Conservation (phyloP, 2,888 invertebrate genomes). For the Drosophila subquinaria region DNA sequence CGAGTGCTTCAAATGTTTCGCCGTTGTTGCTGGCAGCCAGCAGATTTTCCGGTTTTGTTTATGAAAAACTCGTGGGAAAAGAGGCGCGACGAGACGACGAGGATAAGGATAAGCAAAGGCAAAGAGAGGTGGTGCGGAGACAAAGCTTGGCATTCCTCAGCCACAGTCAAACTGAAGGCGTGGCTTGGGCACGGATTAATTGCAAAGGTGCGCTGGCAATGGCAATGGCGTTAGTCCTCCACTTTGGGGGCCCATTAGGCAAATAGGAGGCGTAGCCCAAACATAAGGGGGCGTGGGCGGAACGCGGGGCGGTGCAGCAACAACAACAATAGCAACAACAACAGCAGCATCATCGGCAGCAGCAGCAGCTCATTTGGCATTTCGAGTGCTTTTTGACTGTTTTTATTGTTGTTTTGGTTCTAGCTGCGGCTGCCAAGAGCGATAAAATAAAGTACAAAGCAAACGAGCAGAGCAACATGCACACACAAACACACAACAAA, state of each 20-base stretch:
- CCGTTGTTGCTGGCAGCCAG: constrained; percentile 49
- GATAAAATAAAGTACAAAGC: constrained; percentile 79
- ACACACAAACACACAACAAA: constrained; percentile 11
- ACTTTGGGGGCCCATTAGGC: constrained; percentile 71
- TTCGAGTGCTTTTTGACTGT: constrained; percentile 81
- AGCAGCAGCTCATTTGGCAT: constrained; percentile 73
- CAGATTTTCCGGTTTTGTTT: constrained; percentile 79
- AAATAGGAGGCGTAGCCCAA: constrained; percentile 61
- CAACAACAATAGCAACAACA: constrained; percentile 39
- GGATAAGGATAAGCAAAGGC: neutral
- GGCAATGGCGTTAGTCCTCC: constrained; percentile 18
- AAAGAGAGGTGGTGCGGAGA: constrained; percentile 19
- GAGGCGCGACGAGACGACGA: constrained; percentile 1
- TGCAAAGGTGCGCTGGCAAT: constrained; percentile 72
- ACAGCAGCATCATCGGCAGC: constrained; percentile 30
- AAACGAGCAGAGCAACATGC: constrained; percentile 67
- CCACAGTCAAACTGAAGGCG: constrained; percentile 53
- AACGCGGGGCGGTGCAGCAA: constrained; percentile 18
- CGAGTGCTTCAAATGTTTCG: constrained; percentile 61
- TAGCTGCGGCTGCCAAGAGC: constrained; percentile 72
- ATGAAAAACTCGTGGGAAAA: constrained; percentile 65
- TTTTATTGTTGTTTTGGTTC: constrained; percentile 78
- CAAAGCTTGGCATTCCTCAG: constrained; percentile 55
- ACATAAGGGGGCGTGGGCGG: neutral
- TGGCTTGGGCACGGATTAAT: constrained; percentile 68